These are phyloP conservation scores for Ia io DNA, from an alignment of 2,113 vertebrate species.

Conservation along the genomic window DNA sequence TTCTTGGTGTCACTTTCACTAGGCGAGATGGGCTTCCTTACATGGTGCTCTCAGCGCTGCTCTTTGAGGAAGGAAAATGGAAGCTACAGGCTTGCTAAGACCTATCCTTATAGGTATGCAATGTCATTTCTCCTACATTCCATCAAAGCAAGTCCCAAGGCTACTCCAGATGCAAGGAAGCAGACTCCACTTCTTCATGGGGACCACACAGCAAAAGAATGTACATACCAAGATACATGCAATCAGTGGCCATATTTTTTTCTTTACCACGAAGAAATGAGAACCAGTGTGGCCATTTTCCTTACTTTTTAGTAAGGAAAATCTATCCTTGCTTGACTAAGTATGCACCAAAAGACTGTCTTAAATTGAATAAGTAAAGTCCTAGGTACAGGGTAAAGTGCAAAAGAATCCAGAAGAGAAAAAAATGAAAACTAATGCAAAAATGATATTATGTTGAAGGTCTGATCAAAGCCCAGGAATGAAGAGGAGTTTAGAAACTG, in stretches of 20 bases:
- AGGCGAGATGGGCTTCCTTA: background rate
- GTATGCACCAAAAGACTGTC: background rate
- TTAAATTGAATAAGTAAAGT: background rate
- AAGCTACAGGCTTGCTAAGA: background rate
- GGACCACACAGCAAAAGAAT: background rate
- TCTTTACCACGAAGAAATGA: background rate
- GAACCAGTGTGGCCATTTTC: background rate
- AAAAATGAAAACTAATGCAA: background rate
- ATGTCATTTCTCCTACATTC: background rate
- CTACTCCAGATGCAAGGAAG: background rate
- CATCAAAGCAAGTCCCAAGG: background rate
- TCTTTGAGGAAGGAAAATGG: background rate
- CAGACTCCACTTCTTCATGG: background rate
- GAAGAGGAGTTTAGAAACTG: background rate
- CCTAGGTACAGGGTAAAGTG: background rate
- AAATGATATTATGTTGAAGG: background rate
- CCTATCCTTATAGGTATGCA: background rate
- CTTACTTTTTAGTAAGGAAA: background rate
- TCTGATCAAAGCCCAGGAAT: background rate
- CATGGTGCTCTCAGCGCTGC: background rate
- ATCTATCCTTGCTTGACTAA: background rate
- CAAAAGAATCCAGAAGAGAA: background rate
- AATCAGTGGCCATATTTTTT: background rate
- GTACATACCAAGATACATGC: no score
- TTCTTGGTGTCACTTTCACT: background rate